Conservation (phyloP, 1,140 invertebrate species). For the Heliconius himera region DNA sequence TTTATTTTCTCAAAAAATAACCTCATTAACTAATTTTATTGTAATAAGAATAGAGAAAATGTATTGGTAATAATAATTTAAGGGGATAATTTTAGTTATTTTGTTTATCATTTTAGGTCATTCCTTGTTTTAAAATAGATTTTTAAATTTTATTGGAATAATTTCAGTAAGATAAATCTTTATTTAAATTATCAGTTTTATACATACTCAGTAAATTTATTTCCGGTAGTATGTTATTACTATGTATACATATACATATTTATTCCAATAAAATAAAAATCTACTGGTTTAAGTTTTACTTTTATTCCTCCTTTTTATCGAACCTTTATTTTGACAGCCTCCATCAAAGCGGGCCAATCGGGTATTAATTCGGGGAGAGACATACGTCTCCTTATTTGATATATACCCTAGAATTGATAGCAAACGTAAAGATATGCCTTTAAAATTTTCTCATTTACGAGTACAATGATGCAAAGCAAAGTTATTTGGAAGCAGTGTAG, state of each 20-base stretch:
- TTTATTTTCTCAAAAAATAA: conserved; percentile 18
- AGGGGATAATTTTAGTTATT: conserved; percentile 66
- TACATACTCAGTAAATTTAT: neutral
- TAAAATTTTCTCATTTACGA: conserved; percentile 26
- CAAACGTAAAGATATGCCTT: conserved; percentile 50
- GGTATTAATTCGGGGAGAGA: conserved; percentile 84
- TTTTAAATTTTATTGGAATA: conserved; percentile 54
- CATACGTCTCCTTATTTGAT: conserved; percentile 84
- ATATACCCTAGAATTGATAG: conserved; percentile 83
- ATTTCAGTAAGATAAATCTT: neutral
- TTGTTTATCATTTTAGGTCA: conserved; percentile 60
- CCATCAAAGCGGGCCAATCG: conserved; percentile 84
- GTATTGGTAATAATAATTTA: conserved; percentile 47
- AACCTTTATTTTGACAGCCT: conserved; percentile 84
- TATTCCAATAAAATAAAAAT: conserved; percentile 57
- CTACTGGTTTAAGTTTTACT: conserved; percentile 54
- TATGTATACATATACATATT: neutral
- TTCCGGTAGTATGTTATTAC: neutral
- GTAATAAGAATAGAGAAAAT: neutral
- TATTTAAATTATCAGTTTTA: neutral
- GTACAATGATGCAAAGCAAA: conserved; percentile 47
- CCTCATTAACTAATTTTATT: neutral
- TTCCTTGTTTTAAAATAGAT: conserved; percentile 67
- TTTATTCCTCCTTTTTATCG: conserved; percentile 78
- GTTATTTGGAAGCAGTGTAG: conserved; percentile 52